Evolutionary conservation across 2,797 vertebrate species (phyloP), one percentile per base, ranked within the genome.

Genomic region (Fratercula arctica): DNA sequence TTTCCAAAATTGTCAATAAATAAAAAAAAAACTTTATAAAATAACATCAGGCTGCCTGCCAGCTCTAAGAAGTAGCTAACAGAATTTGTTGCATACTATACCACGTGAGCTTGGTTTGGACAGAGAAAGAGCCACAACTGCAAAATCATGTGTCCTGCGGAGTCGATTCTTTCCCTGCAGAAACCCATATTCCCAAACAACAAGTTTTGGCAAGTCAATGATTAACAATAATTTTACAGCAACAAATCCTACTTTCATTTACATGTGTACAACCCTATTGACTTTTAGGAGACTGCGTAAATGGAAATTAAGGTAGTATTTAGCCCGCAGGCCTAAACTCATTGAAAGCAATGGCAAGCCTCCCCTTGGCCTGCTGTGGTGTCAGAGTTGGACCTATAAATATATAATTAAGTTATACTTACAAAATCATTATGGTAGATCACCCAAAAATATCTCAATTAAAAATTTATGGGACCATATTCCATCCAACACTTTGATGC

Each of bases 361-460:
- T 39, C 39, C 37, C 41, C 37, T 73, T 19, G 46, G 89, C 31
- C 25, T 72, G 88, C 68, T 64, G 50, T n/a, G 45, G 39, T 57
- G 64, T 50, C 43, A 70, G 24, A 46, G 20, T 6, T 87, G 46
- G 43, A 83, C 46, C 46, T 79, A 97, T 95, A 97, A 97, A 97
- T 95, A 97, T 59, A 96, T 96, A 96, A 97, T 96, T 91, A 96
- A 94, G 75, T 64, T 93, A 66, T 70, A 92, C 63, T 94, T 95
- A 89, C 53, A 96, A 97, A 97, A 93, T 95, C 77, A 76, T 88
- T 69, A 91, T 79, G 64, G 90, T 84, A 92, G 87, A 95, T 91
- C 83, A 87, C 45, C 63, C 54, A 88, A 95, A 97, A 96, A 95
- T 45, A 95, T 57, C 85, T 87, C 83, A 94, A 80, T 97, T 96